Percentiles rank a stretch among this genome's conserved stretches.
Conservation (phyloP, 92 coral and sea anemone genomes). For the Diadumene lineata region DNA sequence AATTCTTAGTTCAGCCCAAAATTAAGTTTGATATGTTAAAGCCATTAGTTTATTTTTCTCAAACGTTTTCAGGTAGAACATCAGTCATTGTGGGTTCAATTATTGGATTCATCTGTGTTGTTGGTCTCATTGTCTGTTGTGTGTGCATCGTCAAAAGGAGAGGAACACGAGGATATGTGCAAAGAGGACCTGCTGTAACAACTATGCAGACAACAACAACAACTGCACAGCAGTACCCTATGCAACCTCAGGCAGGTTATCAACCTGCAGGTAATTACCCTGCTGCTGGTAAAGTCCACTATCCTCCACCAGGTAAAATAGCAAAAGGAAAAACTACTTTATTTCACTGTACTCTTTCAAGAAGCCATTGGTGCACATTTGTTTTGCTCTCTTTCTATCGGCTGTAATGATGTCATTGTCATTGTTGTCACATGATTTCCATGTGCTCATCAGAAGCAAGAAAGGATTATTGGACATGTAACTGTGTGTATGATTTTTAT, state of each 20-base stretch:
- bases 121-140: neutral
- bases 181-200: neutral
- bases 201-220: neutral
- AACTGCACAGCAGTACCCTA: neutral
- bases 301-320: neutral
- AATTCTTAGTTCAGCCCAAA: too few species aligned
- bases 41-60: too few species aligned
- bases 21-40: too few species aligned
- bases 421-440: too few species aligned
- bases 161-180: neutral
- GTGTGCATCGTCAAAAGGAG: neutral
- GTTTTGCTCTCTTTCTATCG: too few species aligned
- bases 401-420: too few species aligned
- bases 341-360: too few species aligned
- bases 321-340: too few species aligned
- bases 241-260: neutral
- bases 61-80: neutral
- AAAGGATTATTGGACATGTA: too few species aligned
- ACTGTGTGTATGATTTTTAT: too few species aligned
- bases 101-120: neutral
- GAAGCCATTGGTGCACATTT: too few species aligned
- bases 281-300: neutral
- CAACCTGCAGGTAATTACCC: conserved; percentile 2
- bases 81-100: conserved; percentile 10
- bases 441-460: too few species aligned